phyloP scores from a whole-genome alignment of 2,113 vertebrate species.

The Coregonus clupeaformis region DNA sequence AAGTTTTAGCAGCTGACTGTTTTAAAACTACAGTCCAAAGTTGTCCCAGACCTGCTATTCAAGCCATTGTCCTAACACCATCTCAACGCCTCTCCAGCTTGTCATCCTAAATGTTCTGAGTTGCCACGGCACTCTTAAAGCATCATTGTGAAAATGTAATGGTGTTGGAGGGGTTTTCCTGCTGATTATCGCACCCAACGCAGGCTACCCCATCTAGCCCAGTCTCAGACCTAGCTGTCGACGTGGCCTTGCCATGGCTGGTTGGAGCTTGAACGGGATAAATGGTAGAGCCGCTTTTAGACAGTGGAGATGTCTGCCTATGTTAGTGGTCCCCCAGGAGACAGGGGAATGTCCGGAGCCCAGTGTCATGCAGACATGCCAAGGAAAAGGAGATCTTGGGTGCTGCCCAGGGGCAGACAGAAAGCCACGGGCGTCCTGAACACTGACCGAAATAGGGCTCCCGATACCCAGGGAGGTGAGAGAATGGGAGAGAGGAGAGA shows the following conservation, averaged over 20 bases:
- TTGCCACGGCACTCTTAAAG: too few relatives aligned
- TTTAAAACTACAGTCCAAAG: too few relatives aligned
- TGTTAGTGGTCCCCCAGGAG: slow-evolving; percentile 30
- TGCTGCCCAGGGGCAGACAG: slow-evolving; percentile 35
- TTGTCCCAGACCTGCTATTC: too few relatives aligned
- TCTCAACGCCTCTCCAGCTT: too few relatives aligned
- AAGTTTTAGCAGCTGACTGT: too few relatives aligned
- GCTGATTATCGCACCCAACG: neutral
- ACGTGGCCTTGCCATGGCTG: slow-evolving; percentile 12
- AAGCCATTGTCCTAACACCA: too few relatives aligned
- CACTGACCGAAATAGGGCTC: slow-evolving; percentile 38
- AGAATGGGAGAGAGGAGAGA: neutral
- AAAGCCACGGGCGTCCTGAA: slow-evolving; percentile 23
- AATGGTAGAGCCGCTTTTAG: slow-evolving; percentile 44
- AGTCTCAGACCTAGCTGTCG: too few relatives aligned
- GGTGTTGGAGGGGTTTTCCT: too few relatives aligned
- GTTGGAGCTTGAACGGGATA: slow-evolving; percentile 23
- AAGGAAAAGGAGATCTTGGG: slow-evolving; percentile 36
- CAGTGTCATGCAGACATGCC: slow-evolving; percentile 21
- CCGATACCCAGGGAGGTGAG: neutral
- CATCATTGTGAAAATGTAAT: too few relatives aligned
- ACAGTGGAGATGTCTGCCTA: slow-evolving; percentile 38
- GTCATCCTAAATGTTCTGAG: too few relatives aligned
- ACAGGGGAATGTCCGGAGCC: slow-evolving; percentile 35
- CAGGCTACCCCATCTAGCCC: slow-evolving; percentile 16